Conservation (phyloP, 2,113 vertebrate genomes). For the Cryptotis parvus region DNA sequence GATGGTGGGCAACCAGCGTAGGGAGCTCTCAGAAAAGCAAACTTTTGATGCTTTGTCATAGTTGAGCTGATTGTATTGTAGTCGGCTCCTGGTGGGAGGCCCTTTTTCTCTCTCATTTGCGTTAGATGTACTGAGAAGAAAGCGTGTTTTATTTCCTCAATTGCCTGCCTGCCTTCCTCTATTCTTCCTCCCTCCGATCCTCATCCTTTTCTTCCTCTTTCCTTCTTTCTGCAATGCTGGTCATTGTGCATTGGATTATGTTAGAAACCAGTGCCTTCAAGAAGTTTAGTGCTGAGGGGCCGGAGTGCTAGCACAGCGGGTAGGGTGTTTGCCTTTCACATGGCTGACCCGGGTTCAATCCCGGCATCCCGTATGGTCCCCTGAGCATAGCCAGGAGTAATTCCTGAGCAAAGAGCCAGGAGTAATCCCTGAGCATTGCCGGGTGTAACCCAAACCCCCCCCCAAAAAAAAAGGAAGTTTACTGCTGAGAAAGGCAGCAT, state of each 20-base stretch:
- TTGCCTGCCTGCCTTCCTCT: neutral
- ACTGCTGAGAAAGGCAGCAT: neutral
- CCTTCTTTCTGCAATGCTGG: neutral
- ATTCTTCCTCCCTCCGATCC: neutral
- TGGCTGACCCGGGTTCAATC: too few relatives aligned
- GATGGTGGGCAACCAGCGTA: neutral
- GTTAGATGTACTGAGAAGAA: slow-evolving; percentile 22
- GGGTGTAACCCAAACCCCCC: too few relatives aligned
- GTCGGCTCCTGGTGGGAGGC: neutral
- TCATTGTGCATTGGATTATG: neutral
- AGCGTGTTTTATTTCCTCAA: neutral
- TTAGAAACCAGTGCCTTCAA: slow-evolving; percentile 28
- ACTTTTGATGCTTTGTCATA: slow-evolving; percentile 1
- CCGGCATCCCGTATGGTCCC: too few relatives aligned
- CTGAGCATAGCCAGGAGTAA: too few relatives aligned
- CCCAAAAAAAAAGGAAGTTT: too few relatives aligned
- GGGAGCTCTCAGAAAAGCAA: slow-evolving; percentile 54
- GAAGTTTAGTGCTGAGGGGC: neutral
- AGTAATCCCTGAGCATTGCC: too few relatives aligned
- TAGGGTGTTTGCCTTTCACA: neutral
- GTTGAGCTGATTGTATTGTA: neutral
- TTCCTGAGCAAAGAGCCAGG: too few relatives aligned
- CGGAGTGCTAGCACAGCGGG: neutral
- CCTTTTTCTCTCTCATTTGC: slow-evolving; percentile 52
- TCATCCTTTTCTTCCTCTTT: neutral